Percentiles rank a stretch among this genome's conserved stretches.
Evolutionary conservation across 2,888 invertebrate species (phyloP).

Genomic region (Pasiphila rectangulata): DNA sequence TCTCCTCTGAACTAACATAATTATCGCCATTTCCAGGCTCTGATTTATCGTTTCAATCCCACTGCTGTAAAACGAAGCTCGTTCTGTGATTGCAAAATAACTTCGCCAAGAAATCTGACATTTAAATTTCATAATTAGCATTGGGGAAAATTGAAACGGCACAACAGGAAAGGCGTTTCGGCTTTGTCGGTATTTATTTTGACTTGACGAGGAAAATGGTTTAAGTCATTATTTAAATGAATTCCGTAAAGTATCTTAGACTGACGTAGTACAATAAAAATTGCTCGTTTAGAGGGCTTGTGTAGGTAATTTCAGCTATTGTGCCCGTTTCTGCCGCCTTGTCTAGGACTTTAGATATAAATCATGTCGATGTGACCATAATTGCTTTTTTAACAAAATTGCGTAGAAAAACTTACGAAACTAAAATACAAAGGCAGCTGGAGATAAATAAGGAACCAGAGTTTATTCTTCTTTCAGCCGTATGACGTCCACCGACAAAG

Average conservation of each 20-base stretch:
- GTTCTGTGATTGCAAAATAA: conserved; percentile 25
- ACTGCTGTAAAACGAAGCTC: not conserved
- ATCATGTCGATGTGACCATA: too few species aligned
- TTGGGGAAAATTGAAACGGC: conserved; percentile 30
- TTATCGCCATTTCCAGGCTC: conserved; percentile 10
- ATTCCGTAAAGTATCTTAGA: not conserved
- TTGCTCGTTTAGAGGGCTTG: too few species aligned
- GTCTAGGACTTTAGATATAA: too few species aligned
- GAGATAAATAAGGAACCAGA: too few species aligned
- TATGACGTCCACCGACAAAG: too few species aligned
- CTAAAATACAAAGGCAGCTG: too few species aligned
- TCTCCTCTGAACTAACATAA: conserved; percentile 3
- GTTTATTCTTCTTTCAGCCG: too few species aligned
- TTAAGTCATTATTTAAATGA: not conserved
- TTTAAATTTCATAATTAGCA: conserved; percentile 36
- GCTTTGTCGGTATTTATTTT: not conserved
- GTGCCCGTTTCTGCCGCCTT: too few species aligned
- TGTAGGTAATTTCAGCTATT: too few species aligned
- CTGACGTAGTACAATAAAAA: too few species aligned
- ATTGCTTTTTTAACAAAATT: too few species aligned
- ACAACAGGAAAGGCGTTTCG: conserved; percentile 14
- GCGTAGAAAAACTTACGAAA: too few species aligned
- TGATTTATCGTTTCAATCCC: conserved; percentile 12
- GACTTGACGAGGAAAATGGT: not conserved
- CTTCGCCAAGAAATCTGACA: conserved; percentile 31